Conservation (phyloP, 2,797 vertebrate species). For the Xiphorhynchus erythropygius region DNA sequence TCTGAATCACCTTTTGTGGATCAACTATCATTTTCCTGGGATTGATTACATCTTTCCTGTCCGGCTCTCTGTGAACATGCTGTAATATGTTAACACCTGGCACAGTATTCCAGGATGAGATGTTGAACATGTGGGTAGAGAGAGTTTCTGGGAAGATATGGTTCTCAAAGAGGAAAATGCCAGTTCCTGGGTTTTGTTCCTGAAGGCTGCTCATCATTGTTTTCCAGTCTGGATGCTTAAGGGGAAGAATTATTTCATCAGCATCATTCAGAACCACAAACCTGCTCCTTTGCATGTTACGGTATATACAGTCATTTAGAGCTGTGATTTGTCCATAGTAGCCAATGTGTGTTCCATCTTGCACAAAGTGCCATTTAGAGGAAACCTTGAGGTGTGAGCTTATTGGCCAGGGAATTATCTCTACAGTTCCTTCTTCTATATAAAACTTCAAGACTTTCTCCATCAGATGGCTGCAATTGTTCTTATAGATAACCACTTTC, state of each 20-base stretch:
- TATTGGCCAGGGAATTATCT: conserved; percentile 77
- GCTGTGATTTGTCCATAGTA: conserved; percentile 78
- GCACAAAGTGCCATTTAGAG: conserved; percentile 29
- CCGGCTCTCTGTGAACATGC: conserved; percentile 58
- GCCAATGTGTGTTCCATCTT: conserved; percentile 62
- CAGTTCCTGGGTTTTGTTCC: conserved; percentile 40
- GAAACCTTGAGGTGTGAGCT: conserved; percentile 61
- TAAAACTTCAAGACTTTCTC: conserved; percentile 74
- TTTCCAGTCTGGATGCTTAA: conserved; percentile 67
- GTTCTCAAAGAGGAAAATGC: conserved; percentile 77
- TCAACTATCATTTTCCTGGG: conserved; percentile 66
- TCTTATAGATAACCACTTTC: conserved; percentile 76
- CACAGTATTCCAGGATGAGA: conserved; percentile 43
- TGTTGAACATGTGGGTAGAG: conserved; percentile 58
- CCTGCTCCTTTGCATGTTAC: conserved; percentile 75
- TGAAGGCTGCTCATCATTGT: conserved; percentile 70
- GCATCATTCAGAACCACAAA: conserved; percentile 75
- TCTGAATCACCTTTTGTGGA: conserved; percentile 64
- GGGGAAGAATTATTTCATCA: conserved; percentile 78
- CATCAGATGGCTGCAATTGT: conserved; percentile 71
- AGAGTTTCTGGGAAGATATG: conserved; percentile 75
- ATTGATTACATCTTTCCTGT: background rate
- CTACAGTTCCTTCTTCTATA: conserved; percentile 59
- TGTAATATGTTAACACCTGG: conserved; percentile 65
- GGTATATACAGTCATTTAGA: conserved; percentile 78